Percentiles rank a stretch among this genome's conserved stretches.
Evolutionary conservation across 2,113 vertebrate species (phyloP).

Genomic region (Phalacrocorax aristotelis): DNA sequence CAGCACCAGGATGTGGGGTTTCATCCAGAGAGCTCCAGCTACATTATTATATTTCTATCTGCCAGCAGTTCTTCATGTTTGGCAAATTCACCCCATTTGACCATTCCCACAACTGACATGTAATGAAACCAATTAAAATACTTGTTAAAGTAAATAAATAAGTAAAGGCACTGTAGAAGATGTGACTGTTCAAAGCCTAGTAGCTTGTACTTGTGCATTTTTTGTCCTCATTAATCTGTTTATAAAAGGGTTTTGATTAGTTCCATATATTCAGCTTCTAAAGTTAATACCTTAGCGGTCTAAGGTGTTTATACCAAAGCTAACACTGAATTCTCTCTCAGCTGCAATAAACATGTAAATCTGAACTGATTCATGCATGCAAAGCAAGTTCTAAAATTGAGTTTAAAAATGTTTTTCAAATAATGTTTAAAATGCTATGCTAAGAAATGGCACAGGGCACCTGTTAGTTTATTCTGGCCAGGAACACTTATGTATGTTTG

Average conservation of each 20-base stretch:
- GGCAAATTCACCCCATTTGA: not conserved
- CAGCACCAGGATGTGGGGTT: not conserved
- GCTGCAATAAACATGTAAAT: conserved; percentile 44
- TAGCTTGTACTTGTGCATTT: conserved; percentile 14
- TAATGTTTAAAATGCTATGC: not conserved
- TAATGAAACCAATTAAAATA: conserved; percentile 35
- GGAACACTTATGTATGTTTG: not conserved
- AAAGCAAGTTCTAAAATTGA: conserved; percentile 26
- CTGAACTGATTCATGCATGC: not conserved
- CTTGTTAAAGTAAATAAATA: conserved; percentile 48
- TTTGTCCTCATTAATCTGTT: conserved; percentile 51
- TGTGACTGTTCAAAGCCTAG: conserved; percentile 13
- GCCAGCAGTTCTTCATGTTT: not conserved
- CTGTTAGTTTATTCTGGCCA: not conserved
- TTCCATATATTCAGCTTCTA: conserved; percentile 28
- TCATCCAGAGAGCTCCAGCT: not conserved
- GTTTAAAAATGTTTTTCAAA: not conserved
- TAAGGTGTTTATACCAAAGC: not conserved
- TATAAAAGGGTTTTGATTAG: conserved; percentile 41
- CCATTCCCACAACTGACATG: not conserved
- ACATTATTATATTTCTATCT: not conserved
- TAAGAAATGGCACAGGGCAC: not conserved
- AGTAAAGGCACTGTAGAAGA: not conserved
- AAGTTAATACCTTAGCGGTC: conserved; percentile 19
- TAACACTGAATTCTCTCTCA: not conserved